Evolutionary conservation across 2,888 invertebrate genomes (phyloP).

Genomic region (Synanthedon formicaeformis): DNA sequence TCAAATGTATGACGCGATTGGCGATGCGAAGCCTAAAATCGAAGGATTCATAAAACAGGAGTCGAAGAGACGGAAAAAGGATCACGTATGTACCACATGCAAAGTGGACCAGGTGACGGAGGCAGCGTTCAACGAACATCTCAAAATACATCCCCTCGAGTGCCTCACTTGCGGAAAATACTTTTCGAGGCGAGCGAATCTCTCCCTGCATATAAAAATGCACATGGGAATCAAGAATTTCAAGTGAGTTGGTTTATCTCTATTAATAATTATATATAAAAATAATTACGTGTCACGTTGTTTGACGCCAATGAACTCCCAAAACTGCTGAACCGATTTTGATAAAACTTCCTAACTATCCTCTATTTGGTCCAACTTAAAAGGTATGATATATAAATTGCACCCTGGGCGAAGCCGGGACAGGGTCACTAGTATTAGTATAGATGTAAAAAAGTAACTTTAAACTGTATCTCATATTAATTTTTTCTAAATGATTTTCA

Average conservation of each 20-base stretch:
- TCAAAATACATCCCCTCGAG: slow-evolving; percentile 84
- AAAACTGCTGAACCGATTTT: no score
- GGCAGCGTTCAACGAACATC: slow-evolving; percentile 77
- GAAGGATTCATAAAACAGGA: slow-evolving; percentile 62
- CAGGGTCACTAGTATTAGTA: no score
- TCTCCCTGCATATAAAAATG: slow-evolving; percentile 82
- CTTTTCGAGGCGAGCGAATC: slow-evolving; percentile 79
- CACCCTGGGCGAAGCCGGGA: no score
- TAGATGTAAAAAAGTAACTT: no score
- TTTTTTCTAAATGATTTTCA: not conserved
- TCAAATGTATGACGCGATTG: slow-evolving; percentile 38
- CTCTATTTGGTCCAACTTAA: no score
- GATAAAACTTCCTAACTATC: no score
- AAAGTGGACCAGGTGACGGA: slow-evolving; percentile 76
- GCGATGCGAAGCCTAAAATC: slow-evolving; percentile 53
- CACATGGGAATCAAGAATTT: slow-evolving; percentile 83
- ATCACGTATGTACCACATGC: slow-evolving; percentile 53
- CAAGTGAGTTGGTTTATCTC: slow-evolving; percentile 41
- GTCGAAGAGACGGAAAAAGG: slow-evolving; percentile 29
- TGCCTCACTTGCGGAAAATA: slow-evolving; percentile 86
- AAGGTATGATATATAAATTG: no score
- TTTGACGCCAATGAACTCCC: no score
- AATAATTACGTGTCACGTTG: no score
- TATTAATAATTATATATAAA: no score
- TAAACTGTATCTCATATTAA: no score